Base-by-base conservation (phyloP, 2,113 vertebrate genomes). In the Plotosus lineatus region DNA sequence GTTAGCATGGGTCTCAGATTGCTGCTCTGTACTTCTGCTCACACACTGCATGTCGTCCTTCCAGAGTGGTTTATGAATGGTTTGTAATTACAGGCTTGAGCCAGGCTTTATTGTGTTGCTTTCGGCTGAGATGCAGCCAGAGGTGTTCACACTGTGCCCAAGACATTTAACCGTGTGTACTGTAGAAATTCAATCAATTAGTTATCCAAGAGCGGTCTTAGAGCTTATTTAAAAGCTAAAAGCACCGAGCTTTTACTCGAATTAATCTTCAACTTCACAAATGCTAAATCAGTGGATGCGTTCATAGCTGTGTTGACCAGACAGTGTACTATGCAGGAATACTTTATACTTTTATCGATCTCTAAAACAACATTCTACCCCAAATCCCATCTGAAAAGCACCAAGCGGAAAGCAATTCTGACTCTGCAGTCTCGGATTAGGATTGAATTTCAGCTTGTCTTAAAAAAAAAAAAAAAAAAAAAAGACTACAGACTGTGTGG, bases 11-110 rank as follows among this genome's bases (percentile, higher is more conserved):
- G 36, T 56, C 9, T 40, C 63, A 40, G 63, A 55, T 21, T 65
- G 55, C n/a, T 75, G 77, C 46, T 10, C 1, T 82, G 63, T 79
- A 63, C 65, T 81, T 55, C 42, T 53, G 38, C 31, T 38, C 69
- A 71, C 82, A 48, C 79, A n/a, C 51, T 82, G 69, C 31, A 75
- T 44, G 77, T 71, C 38, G 17, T 61, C 46, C 72, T 76, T 21
- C 69, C 36, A 28, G 31, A 78, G 73, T 83, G 84, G 51, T 77
- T 74, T 83, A 77, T 77, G 84, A 85, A 80, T 80, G 78, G 77
- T 58, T 72, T 77, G 78, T 83, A 83, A 83, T 83, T 77, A 83
- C 46, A 79, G 74, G 78, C 74, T 69, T 63, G 60, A 55, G 58
- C 28, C 66, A 38, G 28, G 44, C 33, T 23, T 50, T 58, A 85